phyloP scores from a whole-genome alignment of 2,113 vertebrate species.

The Oxygymnocypris stewartii region DNA sequence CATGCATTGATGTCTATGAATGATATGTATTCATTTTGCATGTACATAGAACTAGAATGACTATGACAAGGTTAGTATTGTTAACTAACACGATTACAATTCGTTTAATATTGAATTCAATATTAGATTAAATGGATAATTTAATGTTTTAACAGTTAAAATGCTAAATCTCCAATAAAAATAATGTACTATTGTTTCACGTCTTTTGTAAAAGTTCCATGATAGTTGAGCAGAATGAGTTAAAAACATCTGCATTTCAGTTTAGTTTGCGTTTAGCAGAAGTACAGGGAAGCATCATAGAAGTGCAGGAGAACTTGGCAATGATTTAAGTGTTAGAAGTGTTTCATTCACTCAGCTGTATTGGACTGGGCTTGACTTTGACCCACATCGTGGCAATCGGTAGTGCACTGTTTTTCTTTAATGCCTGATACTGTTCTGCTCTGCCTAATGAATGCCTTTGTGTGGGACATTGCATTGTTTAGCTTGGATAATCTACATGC shows the following conservation, averaged over 20 bases:
- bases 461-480: background rate
- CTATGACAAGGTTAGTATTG: background rate
- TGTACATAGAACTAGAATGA: background rate
- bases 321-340: background rate
- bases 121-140: background rate
- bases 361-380: conserved; percentile 6
- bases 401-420: background rate
- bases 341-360: background rate
- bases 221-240: background rate
- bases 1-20: background rate
- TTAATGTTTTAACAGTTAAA: no score
- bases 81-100: background rate
- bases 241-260: background rate
- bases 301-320: background rate
- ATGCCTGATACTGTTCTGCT: background rate
- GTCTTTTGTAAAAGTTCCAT: background rate
- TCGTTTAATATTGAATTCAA: background rate
- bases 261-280: background rate
- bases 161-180: no score
- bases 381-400: background rate
- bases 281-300: background rate
- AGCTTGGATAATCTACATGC: background rate
- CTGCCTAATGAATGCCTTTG: background rate
- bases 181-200: background rate
- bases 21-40: background rate